Evolutionary conservation across 2,113 vertebrate species (phyloP).

Genomic region (Psettodes erumei): DNA sequence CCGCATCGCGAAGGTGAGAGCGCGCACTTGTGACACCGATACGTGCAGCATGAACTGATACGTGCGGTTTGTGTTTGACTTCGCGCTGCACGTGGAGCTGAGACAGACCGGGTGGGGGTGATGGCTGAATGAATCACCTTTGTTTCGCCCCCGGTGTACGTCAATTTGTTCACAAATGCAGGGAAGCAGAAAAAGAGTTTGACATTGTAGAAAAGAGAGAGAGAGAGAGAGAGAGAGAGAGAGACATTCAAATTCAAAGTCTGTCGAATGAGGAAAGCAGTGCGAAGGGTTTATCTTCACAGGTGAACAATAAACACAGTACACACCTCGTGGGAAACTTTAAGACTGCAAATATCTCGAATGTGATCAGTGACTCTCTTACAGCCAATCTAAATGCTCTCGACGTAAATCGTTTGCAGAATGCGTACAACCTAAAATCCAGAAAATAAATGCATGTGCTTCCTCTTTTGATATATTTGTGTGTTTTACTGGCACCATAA

Average conservation of each 20-base stretch:
- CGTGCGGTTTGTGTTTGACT: constrained; percentile 37
- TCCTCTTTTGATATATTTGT: neutral
- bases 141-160: constrained; percentile 33
- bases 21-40: constrained; percentile 1
- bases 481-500: too few relatives aligned
- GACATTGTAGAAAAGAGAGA: neutral
- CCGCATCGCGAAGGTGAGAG: constrained; percentile 14
- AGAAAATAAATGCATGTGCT: neutral
- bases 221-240: neutral
- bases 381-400: neutral
- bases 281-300: neutral
- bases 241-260: neutral
- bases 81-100: neutral
- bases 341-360: neutral
- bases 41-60: too few relatives aligned
- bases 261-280: neutral
- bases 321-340: neutral
- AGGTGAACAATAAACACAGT: neutral
- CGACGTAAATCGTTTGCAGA: neutral
- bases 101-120: neutral
- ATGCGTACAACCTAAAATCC: neutral
- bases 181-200: neutral
- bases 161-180: constrained; percentile 35
- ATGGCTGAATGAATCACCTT: constrained; percentile 49
- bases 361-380: neutral